These are phyloP conservation scores for Folsomia candida DNA, from an alignment of 2,888 invertebrate genomes.

Conservation along the genomic window DNA sequence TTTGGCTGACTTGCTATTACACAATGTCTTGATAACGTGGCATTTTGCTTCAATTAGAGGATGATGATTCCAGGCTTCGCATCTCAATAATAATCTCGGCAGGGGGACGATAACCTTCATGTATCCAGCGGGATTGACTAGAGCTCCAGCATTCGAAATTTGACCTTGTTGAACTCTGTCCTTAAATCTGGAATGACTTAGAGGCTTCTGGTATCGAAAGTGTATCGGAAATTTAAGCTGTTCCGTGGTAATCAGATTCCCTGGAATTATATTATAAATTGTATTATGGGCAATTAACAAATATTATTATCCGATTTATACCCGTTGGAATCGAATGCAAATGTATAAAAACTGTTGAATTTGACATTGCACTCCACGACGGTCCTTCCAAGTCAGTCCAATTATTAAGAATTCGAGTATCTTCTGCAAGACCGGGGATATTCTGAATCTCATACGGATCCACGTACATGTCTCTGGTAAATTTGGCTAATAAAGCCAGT, in stretches of 20 bases:
- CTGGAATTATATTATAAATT: slow-evolving; percentile 10
- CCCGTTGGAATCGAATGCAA: slow-evolving; percentile 42
- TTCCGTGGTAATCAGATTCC: slow-evolving; percentile 46
- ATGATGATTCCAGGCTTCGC: slow-evolving; percentile 44
- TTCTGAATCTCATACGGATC: slow-evolving; percentile 48
- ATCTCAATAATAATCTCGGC: slow-evolving; percentile 48
- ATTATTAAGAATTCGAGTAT: slow-evolving; percentile 44
- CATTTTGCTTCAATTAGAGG: slow-evolving; percentile 53
- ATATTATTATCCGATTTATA: slow-evolving; percentile 2
- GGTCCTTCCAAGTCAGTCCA: slow-evolving; percentile 50
- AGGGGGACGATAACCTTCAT: slow-evolving; percentile 45
- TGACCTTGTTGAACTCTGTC: slow-evolving; percentile 31
- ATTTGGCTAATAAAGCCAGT: slow-evolving; percentile 41
- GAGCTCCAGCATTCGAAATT: slow-evolving; percentile 30
- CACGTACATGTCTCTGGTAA: slow-evolving; percentile 41
- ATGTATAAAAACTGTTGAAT: slow-evolving; percentile 47
- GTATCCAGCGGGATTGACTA: slow-evolving; percentile 53
- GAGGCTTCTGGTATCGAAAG: slow-evolving; percentile 58
- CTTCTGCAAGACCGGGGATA: slow-evolving; percentile 31
- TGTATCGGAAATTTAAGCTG: slow-evolving; percentile 55
- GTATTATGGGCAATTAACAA: background rate
- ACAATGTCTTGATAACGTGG: slow-evolving; percentile 54
- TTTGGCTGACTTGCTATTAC: slow-evolving; percentile 50
- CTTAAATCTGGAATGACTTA: slow-evolving; percentile 52
- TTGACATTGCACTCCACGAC: slow-evolving; percentile 44